Evolutionary conservation across 2,888 invertebrate genomes (phyloP).

Genomic region (Callosobruchus maculatus): DNA sequence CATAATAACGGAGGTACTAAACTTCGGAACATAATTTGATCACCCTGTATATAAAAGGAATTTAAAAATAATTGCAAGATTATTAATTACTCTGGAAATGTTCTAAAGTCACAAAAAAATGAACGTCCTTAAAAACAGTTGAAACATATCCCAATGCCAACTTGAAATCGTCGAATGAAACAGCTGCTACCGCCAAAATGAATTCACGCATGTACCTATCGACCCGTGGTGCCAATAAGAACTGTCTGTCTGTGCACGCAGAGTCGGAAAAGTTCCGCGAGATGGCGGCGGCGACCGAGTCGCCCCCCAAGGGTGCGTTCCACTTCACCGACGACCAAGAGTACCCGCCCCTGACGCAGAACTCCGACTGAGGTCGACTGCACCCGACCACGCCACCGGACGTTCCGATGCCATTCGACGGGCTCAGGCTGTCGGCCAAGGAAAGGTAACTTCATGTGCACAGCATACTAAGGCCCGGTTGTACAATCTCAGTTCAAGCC

Average conservation of each 20-base stretch:
- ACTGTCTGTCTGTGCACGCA: constrained; percentile 32
- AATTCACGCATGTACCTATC: neutral
- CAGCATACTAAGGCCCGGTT: no score
- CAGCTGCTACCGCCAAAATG: neutral
- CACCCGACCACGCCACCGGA: neutral
- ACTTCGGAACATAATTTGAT: no score
- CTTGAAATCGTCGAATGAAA: neutral
- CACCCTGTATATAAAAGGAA: no score
- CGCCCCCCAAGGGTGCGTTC: constrained; percentile 66
- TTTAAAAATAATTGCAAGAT: no score
- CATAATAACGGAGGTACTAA: no score
- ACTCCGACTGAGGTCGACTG: constrained; percentile 50
- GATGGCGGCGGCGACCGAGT: constrained; percentile 69
- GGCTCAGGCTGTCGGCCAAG: constrained; percentile 13
- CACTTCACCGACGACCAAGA: constrained; percentile 78
- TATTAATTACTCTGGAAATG: no score
- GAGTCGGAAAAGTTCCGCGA: constrained; percentile 73
- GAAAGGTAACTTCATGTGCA: constrained; percentile 7
- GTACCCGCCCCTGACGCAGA: constrained; percentile 76
- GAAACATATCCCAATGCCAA: neutral
- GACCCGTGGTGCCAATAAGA: neutral
- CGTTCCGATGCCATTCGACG: constrained; percentile 7
- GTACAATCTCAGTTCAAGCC: no score
- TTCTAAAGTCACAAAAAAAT: no score
- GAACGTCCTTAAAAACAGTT: no score